A percentile compares a stretch with the other conserved stretches of the same genome.
These are phyloP conservation scores for Heliconius hewitsoni DNA, from an alignment of 1,140 invertebrate genomes.

Conservation along the genomic window DNA sequence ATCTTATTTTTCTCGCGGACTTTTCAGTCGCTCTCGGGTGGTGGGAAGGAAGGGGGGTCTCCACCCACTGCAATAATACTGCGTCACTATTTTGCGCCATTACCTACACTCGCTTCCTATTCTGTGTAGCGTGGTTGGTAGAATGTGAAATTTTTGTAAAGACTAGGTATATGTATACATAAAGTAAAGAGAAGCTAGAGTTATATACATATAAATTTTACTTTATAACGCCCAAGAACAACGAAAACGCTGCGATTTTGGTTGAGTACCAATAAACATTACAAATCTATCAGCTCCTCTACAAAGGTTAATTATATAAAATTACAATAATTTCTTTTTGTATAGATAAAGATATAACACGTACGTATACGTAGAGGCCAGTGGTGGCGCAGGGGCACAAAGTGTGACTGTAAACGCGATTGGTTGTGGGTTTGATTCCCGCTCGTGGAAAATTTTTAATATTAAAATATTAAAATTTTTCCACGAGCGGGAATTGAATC, in stretches of 20 bases:
- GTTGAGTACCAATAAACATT: neutral
- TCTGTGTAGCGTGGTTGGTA: conserved; percentile 71
- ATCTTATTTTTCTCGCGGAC: conserved; percentile 80
- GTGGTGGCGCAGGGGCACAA: too few species aligned
- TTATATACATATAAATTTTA: neutral
- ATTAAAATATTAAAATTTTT: too few species aligned
- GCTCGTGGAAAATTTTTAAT: too few species aligned
- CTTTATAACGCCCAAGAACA: neutral
- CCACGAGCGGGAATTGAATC: too few species aligned
- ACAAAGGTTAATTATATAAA: too few species aligned
- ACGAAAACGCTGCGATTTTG: neutral
- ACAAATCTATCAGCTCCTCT: too few species aligned
- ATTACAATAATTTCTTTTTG: too few species aligned
- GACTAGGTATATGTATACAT: neutral
- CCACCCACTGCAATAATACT: conserved; percentile 80
- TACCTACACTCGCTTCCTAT: conserved; percentile 81
- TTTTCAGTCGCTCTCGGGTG: conserved; percentile 75
- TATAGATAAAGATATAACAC: conserved; percentile 7
- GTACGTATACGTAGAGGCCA: conserved; percentile 21
- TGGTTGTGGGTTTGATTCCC: too few species aligned
- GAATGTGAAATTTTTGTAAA: conserved; percentile 22
- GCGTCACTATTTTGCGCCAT: conserved; percentile 82
- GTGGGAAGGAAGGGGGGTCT: conserved; percentile 42
- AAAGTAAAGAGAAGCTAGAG: too few species aligned
- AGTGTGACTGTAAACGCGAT: too few species aligned